Percentiles rank a stretch among this genome's conserved stretches.
Conservation (phyloP, 1,140 invertebrate species). For the Hyposmocoma kahamanoa region DNA sequence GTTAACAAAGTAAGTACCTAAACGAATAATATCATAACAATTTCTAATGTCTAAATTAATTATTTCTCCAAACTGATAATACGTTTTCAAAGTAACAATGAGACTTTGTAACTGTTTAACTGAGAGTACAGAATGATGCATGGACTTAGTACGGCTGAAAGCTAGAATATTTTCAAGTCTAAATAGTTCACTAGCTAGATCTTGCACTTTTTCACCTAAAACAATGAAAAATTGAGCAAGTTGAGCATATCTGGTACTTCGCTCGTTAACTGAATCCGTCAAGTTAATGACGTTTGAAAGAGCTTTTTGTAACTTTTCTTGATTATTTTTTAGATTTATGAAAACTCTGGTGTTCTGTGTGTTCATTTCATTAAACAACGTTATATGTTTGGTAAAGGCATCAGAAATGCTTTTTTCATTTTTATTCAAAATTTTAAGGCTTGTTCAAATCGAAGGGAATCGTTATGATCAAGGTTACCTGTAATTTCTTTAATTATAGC, state of each 20-base stretch:
- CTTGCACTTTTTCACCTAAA: not conserved
- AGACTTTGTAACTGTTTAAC: not conserved
- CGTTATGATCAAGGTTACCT: slow-evolving; percentile 3
- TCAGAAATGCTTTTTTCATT: not conserved
- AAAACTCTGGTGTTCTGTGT: not conserved
- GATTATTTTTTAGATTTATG: slow-evolving; percentile 3
- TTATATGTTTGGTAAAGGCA: slow-evolving; percentile 1
- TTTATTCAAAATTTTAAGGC: slow-evolving; percentile 5
- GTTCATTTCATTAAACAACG: slow-evolving; percentile 2
- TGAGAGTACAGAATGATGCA: slow-evolving; percentile 5
- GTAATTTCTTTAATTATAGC: slow-evolving; percentile 3
- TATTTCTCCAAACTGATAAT: not conserved
- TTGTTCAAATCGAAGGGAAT: not conserved
- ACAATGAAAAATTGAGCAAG: not conserved
- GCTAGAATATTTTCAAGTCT: slow-evolving; percentile 6
- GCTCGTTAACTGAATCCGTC: not conserved
- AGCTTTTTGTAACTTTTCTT: not conserved
- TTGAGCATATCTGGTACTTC: not conserved
- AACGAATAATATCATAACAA: slow-evolving; percentile 4
- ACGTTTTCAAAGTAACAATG: not conserved
- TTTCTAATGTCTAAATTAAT: slow-evolving; percentile 2
- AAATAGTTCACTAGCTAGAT: not conserved
- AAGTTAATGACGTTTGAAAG: not conserved
- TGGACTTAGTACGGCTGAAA: not conserved
- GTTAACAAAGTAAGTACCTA: not conserved